A percentile compares a stretch with the other conserved stretches of the same genome.
Conservation (phyloP, 64 coral and sea anemone genomes). For the Catalaphyllia jardinei region DNA sequence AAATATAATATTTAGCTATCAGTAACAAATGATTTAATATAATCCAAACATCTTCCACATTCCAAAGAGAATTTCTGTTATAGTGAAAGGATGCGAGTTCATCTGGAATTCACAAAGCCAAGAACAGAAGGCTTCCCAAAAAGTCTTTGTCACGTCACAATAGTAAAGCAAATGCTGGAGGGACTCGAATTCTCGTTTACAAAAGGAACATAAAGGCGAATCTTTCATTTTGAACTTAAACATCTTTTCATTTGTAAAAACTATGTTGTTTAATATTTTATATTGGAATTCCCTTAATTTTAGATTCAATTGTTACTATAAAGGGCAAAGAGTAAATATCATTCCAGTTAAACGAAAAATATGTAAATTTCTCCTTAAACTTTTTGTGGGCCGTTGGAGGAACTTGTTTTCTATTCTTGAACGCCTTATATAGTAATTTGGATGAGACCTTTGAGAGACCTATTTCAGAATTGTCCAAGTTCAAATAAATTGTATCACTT, state of each 20-base stretch:
- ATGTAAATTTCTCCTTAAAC: not conserved
- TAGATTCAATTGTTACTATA: not conserved
- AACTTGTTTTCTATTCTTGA: not conserved
- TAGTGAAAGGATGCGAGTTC: no score
- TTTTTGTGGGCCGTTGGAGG: not conserved
- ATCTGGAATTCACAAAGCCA: no score
- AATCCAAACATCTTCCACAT: no score
- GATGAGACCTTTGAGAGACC: not conserved
- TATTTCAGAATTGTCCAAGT: not conserved
- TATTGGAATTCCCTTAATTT: constrained; percentile 21
- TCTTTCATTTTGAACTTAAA: not conserved
- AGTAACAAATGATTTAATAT: not conserved
- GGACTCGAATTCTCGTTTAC: no score
- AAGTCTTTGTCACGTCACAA: no score
- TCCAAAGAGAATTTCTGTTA: no score
- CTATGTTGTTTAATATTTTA: constrained; percentile 19
- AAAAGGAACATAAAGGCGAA: no score
- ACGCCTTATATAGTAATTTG: not conserved
- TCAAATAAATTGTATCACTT: not conserved
- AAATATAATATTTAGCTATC: not conserved
- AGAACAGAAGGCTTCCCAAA: not conserved
- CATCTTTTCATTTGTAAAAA: constrained; percentile 27
- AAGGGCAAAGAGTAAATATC: constrained; percentile 14
- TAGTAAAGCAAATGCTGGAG: no score
- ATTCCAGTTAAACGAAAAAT: not conserved